A percentile compares a stretch with the other conserved stretches of the same genome.
phyloP scores from a whole-genome alignment of 2,797 vertebrate genomes.

The Ispidina picta region DNA sequence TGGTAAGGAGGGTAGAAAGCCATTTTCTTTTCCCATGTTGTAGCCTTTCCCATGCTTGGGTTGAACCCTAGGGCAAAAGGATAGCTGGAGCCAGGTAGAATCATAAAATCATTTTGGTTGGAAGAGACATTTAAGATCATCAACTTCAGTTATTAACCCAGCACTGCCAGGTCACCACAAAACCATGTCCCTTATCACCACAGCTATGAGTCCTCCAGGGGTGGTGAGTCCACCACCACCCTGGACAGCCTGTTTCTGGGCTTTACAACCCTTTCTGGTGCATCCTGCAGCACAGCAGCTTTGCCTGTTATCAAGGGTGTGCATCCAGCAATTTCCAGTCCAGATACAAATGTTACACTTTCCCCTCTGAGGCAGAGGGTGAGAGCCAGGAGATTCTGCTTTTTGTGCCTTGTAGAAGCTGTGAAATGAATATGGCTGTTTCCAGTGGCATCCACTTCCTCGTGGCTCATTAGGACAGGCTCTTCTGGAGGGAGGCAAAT shows the following conservation, averaged over 20 bases:
- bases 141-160: background rate
- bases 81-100: background rate
- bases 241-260: background rate
- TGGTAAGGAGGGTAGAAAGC: background rate
- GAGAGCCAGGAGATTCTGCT: background rate
- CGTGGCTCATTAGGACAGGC: background rate
- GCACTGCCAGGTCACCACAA: background rate
- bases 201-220: background rate
- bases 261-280: background rate
- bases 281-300: background rate
- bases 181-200: background rate
- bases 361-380: background rate
- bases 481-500: background rate
- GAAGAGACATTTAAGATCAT: background rate
- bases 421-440: background rate
- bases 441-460: background rate
- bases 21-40: background rate
- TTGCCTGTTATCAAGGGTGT: no score
- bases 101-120: background rate
- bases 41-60: background rate
- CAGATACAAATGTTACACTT: background rate
- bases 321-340: background rate
- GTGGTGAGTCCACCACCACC: background rate
- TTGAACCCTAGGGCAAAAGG: background rate
- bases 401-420: background rate